phyloP scores from a whole-genome alignment of 2,797 vertebrate genomes.

The Halcyon leucocephala region DNA sequence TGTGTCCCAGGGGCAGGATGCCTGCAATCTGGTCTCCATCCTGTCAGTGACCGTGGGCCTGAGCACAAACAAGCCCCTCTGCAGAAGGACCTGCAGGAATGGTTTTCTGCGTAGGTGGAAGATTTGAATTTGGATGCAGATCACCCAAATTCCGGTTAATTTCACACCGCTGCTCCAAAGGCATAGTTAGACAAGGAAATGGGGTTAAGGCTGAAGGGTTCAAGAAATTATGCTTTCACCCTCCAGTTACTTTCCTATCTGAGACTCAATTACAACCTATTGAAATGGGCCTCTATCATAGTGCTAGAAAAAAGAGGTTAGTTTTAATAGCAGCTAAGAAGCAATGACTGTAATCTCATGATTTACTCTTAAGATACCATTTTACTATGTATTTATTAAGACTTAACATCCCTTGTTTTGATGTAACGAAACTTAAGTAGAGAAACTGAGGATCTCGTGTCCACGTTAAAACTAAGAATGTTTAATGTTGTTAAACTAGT shows the following conservation, averaged over 20 bases:
- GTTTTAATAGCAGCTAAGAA: not conserved
- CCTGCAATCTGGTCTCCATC: not conserved
- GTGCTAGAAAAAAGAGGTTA: not conserved
- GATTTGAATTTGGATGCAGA: not conserved
- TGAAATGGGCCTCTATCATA: not conserved
- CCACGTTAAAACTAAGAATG: not conserved
- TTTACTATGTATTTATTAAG: not conserved
- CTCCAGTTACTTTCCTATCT: not conserved
- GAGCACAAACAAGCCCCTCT: not conserved
- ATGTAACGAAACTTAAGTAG: not conserved
- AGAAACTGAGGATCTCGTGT: not conserved
- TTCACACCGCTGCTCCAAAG: not conserved
- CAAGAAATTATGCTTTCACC: not conserved
- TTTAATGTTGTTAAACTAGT: not conserved
- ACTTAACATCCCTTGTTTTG: not conserved
- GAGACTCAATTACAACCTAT: not conserved
- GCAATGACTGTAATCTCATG: not conserved
- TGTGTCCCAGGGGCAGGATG: fast-evolving
- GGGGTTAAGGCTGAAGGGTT: not conserved
- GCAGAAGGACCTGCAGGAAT: not conserved
- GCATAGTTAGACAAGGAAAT: not conserved
- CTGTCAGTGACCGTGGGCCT: not conserved
- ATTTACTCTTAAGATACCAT: not conserved
- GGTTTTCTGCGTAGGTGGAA: not conserved
- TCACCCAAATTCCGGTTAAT: not conserved